A percentile compares a stretch with the other conserved stretches of the same genome.
Conservation (phyloP, 2,888 invertebrate species). For the Osmoderma eremita region DNA sequence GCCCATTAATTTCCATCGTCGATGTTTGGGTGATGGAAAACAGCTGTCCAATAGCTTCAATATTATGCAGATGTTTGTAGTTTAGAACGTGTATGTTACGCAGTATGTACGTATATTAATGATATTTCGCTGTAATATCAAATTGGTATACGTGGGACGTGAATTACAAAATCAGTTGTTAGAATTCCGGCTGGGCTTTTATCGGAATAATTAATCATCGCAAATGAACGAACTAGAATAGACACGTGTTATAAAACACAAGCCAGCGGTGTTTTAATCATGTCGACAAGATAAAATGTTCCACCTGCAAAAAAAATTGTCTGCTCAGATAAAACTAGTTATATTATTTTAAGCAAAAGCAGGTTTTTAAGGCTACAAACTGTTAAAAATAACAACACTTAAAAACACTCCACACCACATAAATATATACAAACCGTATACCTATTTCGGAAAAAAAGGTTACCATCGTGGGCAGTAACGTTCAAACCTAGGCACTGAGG, state of each 20-base stretch:
- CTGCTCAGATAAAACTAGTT: background rate
- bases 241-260: background rate
- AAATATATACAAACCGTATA: too few species aligned
- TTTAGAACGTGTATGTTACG: background rate
- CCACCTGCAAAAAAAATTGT: too few species aligned
- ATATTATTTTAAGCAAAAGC: background rate
- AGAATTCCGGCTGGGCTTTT: constrained; percentile 1
- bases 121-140: background rate
- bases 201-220: constrained; percentile 14
- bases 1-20: constrained; percentile 24
- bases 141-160: constrained; percentile 10
- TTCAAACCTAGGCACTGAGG: too few species aligned
- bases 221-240: background rate
- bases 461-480: too few species aligned
- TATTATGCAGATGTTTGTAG: constrained; percentile 24
- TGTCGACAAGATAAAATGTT: background rate
- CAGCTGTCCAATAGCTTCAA: constrained; percentile 26
- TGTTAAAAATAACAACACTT: too few species aligned
- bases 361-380: background rate
- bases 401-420: too few species aligned
- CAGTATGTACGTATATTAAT: constrained; percentile 11
- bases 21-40: constrained; percentile 17
- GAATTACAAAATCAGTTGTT: constrained; percentile 11
- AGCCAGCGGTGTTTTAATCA: background rate
- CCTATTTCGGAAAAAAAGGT: too few species aligned